Conservation (phyloP, 2,797 vertebrate species). For the Podargus strigoides region DNA sequence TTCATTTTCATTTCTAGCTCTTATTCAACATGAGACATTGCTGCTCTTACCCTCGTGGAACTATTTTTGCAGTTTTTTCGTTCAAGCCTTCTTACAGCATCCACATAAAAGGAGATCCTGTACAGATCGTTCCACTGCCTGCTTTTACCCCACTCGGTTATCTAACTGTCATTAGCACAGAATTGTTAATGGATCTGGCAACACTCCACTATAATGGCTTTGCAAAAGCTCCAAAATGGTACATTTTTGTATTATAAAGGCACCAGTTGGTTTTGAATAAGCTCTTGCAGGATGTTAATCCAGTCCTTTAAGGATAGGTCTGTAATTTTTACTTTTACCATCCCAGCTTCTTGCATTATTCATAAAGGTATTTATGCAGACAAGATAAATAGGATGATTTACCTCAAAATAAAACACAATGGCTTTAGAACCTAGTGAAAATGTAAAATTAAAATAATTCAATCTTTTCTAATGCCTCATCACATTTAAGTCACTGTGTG, state of each 20-base stretch:
- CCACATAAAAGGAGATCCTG: not conserved
- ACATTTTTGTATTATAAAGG: not conserved
- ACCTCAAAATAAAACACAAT: constrained; percentile 64
- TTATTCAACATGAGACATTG: not conserved
- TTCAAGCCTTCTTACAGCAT: not conserved
- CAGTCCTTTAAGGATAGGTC: constrained; percentile 35
- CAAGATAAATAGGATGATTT: constrained; percentile 71
- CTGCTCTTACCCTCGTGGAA: not conserved
- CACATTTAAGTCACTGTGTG: constrained; percentile 47
- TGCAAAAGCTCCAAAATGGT: not conserved
- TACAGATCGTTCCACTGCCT: not conserved
- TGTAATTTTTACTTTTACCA: constrained; percentile 49
- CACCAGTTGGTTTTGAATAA: not conserved
- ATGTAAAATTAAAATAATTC: constrained; percentile 61
- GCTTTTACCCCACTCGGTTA: not conserved
- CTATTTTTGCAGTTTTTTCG: not conserved
- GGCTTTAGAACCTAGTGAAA: constrained; percentile 8
- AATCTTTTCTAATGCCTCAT: constrained; percentile 44
- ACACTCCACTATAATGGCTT: not conserved
- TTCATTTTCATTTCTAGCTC: not conserved
- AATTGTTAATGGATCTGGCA: not conserved
- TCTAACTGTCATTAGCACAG: not conserved
- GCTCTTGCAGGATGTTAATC: constrained; percentile 37
- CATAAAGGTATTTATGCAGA: constrained; percentile 57
- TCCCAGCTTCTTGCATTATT: constrained; percentile 57